Evolutionary conservation across 1,140 invertebrate genomes (phyloP).

Genomic region (Bacillus rossius): DNA sequence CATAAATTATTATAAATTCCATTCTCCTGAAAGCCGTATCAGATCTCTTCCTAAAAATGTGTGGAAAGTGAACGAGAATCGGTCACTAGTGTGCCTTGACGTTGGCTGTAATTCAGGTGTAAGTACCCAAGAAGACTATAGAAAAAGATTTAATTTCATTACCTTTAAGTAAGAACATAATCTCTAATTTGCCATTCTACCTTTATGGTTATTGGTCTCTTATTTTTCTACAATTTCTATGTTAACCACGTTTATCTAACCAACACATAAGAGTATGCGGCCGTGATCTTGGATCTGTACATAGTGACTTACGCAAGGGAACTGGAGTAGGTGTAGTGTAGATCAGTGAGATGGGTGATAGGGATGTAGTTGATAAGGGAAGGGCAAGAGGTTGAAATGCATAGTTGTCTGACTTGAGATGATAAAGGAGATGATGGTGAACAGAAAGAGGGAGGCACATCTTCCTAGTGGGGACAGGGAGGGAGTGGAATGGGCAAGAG

Average conservation of each 20-base stretch:
- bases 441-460: too few species aligned
- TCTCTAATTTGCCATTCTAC: neutral
- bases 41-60: constrained; percentile 53
- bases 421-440: too few species aligned
- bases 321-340: too few species aligned
- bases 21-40: constrained; percentile 59
- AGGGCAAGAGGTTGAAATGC: too few species aligned
- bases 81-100: constrained; percentile 55
- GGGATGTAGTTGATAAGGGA: too few species aligned
- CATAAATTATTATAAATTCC: constrained; percentile 81
- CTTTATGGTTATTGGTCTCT: constrained; percentile 4
- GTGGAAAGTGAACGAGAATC: constrained; percentile 43
- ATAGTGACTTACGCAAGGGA: too few species aligned
- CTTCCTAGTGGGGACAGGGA: too few species aligned
- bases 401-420: too few species aligned
- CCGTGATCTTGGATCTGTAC: too few species aligned
- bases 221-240: neutral
- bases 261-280: neutral
- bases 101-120: constrained; percentile 76
- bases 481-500: too few species aligned
- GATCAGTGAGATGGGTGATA: too few species aligned
- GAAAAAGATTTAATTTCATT: constrained; percentile 7
- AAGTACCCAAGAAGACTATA: too few species aligned
- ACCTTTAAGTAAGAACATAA: constrained; percentile 1
- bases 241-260: neutral